These are phyloP conservation scores for Bombus vancouverensis DNA, from an alignment of 1,140 invertebrate genomes.

Conservation along the genomic window DNA sequence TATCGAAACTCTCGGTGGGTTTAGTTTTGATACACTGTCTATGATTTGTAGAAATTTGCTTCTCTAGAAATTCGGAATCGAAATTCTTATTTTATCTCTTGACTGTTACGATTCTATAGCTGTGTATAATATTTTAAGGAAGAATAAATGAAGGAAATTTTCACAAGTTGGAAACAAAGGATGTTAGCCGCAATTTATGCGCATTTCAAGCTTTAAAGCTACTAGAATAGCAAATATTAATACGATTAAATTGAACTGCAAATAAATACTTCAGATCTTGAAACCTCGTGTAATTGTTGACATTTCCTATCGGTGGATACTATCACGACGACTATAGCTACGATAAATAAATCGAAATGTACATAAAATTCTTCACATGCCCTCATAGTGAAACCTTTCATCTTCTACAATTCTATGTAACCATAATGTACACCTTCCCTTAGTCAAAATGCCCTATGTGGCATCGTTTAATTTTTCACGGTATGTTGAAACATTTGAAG, in stretches of 20 bases:
- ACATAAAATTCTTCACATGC: background rate
- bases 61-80: background rate
- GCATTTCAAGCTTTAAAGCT: background rate
- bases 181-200: background rate
- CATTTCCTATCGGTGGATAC: background rate
- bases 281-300: background rate
- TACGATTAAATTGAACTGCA: background rate
- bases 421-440: background rate
- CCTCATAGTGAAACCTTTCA: background rate
- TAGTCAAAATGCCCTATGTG: background rate
- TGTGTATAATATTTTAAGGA: background rate
- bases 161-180: background rate
- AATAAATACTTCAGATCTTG: background rate
- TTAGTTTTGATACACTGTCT: background rate
- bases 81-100: background rate
- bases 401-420: background rate
- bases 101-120: background rate
- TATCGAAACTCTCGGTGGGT: background rate
- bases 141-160: background rate
- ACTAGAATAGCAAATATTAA: background rate
- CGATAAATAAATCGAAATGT: background rate
- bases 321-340: background rate
- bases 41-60: background rate
- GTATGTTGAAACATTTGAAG: background rate
- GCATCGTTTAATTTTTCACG: background rate